Conservation (phyloP, 1,140 invertebrate genomes). For the Pseudomyrmex cubaensis region DNA sequence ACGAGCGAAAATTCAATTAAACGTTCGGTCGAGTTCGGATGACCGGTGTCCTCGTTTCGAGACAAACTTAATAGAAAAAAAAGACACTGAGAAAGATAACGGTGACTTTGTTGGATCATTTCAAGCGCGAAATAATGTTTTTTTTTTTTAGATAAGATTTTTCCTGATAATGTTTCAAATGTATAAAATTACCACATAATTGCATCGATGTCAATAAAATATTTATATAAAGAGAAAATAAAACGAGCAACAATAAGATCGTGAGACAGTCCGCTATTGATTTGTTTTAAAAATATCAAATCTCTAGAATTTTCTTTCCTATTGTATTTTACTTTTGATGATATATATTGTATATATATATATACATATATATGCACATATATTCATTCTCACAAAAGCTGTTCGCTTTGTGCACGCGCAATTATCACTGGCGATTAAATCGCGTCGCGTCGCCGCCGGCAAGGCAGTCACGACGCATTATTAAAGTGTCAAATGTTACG, state of each 20-base stretch:
- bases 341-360: neutral
- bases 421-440: conserved; percentile 55
- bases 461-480: conserved; percentile 30
- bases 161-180: neutral
- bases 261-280: neutral
- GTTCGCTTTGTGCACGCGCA: conserved; percentile 48
- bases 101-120: neutral
- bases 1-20: conserved; percentile 70
- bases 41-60: neutral
- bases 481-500: conserved; percentile 59
- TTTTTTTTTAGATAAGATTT: no score
- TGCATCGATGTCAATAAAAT: neutral
- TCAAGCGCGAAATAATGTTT: conserved; percentile 7
- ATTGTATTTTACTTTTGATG: conserved; percentile 39
- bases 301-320: neutral
- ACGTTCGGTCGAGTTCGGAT: conserved; percentile 5
- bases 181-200: neutral
- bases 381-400: conserved; percentile 33
- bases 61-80: neutral
- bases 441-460: conserved; percentile 44
- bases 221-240: conserved; percentile 7
- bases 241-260: neutral
- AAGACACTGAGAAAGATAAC: neutral
- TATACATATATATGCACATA: no score
- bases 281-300: conserved; percentile 26